Base-by-base conservation (phyloP, 2,888 invertebrate species). In the Drosophila macrospina region DNA sequence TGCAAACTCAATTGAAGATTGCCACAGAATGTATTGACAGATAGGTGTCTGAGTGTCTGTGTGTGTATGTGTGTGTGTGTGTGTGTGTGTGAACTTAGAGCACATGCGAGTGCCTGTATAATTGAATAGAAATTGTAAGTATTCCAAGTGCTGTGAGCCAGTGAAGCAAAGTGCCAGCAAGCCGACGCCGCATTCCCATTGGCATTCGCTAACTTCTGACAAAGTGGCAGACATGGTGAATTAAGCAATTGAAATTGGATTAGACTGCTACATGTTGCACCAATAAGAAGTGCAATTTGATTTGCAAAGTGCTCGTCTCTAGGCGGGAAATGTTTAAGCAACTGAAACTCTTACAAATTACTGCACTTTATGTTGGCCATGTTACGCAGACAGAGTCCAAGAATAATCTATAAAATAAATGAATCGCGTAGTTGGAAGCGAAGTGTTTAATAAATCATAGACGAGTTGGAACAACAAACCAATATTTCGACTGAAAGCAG, bases 221-320 rank as follows among this genome's bases (percentile, higher is more conserved):
- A 65, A 54, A 64, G 67, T 63, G 54, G 65, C 67, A 67, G 73
- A 74, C 65, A 47, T 64, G 78, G 63, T 66, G 74, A 62, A 68
- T 80, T 75, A 60, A 69, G 74, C 63, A 69, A 64, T 69, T 61
- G 67, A 70, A 84, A 74, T 80, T 77, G 69, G 80, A 75, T 83
- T 74, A 71, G 55, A 69, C 37, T 48, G 45, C 39, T 34, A 48
- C 32, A 54, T 59, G 68, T 54, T 20, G 6, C 59, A 34, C 41
- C 39, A 68, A 62, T 54, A 62, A 44, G 48, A 52, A 16, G 37
- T 65, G 13, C 28, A 57, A 50, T 28, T 54, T 20, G 37, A 73
- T 74, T 74, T 74, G 54, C 62, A 57, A 57, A 68, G 42, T 52
- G 11, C 26, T 47, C 30, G 28, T 11, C 6, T 52, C 20, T 34